Evolutionary conservation across 1,140 invertebrate genomes (phyloP), one percentile per base, ranked within the genome.

Genomic region (Mizuhopecten yessoensis): DNA sequence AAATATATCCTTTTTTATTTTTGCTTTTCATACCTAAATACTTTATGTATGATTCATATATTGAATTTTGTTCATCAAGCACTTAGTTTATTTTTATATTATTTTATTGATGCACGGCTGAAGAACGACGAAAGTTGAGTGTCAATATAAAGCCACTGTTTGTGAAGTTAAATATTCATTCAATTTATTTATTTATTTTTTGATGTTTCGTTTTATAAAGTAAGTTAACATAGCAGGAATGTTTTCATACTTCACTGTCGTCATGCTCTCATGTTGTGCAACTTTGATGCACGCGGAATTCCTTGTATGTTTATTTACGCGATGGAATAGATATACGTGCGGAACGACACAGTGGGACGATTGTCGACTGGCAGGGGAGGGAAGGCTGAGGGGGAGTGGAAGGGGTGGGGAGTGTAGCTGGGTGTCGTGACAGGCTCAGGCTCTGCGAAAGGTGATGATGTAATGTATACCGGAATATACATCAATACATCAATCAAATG

Each of bases 231-330:
- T 75, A 0, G 57, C 57, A 75, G 29, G n/a, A 75, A 75, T 75
- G 57, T 29, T n/a, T 75, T 29, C 57, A 29, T 75, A 29, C 23
- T 75, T 39, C 36, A 7, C 5, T 39, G 13, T 39, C 57, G 57
- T n/a, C 57, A 75, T 11, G 57, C n/a, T 75, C 57, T 75, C 57
- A 75, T 75, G 57, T 75, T 75, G 57, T 75, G 57, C 57, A 75
- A 75, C 57, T 75, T n/a, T 75, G 57, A 75, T 75, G 57, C 57
- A 75, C 57, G 57, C 9, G 57, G 57, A 75, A 75, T 75, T 75
- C n/a, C 57, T 75, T 75, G 57, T 75, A 75, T 75, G 57, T 75
- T 75, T 75, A 75, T 75, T 75, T 75, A 75, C 57, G 57, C n/a
- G 57, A 75, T 75, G 57, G 57, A 75, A 75, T n/a, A 75, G 57